A percentile compares a stretch with the other conserved stretches of the same genome.
phyloP scores from a whole-genome alignment of 2,888 invertebrate genomes.

The Morpho helenor region DNA sequence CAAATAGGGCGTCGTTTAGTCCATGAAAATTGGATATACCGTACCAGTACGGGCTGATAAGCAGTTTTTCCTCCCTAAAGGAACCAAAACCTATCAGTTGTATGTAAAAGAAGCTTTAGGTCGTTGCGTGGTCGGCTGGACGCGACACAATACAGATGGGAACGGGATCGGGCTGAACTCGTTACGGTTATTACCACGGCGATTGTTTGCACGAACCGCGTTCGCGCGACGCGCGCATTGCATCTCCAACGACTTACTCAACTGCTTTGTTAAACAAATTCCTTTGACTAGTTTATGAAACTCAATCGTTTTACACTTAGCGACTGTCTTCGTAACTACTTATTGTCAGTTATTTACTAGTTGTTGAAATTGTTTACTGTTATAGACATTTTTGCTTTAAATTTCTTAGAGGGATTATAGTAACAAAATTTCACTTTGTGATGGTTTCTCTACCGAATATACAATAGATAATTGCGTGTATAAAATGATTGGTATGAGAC shows the following conservation, averaged over 20 bases:
- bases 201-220: conserved; percentile 57
- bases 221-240: conserved; percentile 40
- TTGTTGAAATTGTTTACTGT: conserved; percentile 32
- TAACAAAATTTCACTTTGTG: too few species aligned
- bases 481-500: too few species aligned
- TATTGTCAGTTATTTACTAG: too few species aligned
- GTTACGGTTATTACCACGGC: conserved; percentile 63
- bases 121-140: conserved; percentile 44
- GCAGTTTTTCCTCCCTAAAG: too few species aligned
- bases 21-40: too few species aligned
- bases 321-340: conserved; percentile 26
- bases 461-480: too few species aligned
- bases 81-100: too few species aligned
- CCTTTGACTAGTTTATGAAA: conserved; percentile 31
- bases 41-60: too few species aligned
- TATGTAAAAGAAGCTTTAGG: conserved; percentile 30
- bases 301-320: conserved; percentile 12
- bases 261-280: conserved; percentile 52
- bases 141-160: conserved; percentile 54
- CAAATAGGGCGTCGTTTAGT: too few species aligned
- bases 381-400: conserved; percentile 8
- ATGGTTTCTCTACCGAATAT: too few species aligned
- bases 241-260: conserved; percentile 40
- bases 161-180: conserved; percentile 54
- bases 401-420: too few species aligned